Evolutionary conservation across 2,888 invertebrate genomes (phyloP).

Genomic region (Nymphalis urticae): DNA sequence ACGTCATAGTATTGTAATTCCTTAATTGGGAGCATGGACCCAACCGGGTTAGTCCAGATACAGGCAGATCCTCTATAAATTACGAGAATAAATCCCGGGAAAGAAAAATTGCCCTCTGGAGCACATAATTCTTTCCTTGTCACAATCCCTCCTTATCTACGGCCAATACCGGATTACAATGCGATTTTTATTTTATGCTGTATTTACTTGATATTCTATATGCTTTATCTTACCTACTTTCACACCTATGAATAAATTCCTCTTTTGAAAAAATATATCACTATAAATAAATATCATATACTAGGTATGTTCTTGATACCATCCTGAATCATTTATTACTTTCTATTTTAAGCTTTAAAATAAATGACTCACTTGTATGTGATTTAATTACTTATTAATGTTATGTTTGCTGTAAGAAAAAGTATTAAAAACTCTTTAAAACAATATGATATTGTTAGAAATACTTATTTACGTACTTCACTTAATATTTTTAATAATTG

Average conservation of each 20-base stretch:
- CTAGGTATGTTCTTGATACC: neutral
- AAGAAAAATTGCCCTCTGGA: conserved; percentile 82
- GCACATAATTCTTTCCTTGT: conserved; percentile 83
- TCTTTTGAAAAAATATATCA: conserved; percentile 11
- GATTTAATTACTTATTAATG: no score
- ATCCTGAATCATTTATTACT: no score
- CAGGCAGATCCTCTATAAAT: conserved; percentile 81
- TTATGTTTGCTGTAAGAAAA: no score
- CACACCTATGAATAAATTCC: conserved; percentile 34
- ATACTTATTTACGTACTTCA: no score
- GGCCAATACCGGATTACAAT: conserved; percentile 82
- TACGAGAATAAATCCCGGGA: conserved; percentile 80
- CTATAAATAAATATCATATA: neutral
- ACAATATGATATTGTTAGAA: no score
- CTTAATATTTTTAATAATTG: no score
- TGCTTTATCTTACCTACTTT: conserved; percentile 34
- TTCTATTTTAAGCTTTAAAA: neutral
- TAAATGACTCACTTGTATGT: neutral
- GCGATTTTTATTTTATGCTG: conserved; percentile 80
- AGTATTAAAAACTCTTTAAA: no score
- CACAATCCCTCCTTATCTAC: conserved; percentile 81
- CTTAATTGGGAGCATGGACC: conserved; percentile 71
- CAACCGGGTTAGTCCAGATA: conserved; percentile 78
- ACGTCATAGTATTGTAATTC: conserved; percentile 56
- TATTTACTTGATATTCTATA: conserved; percentile 57